These are phyloP conservation scores for Chitala chitala DNA, from an alignment of 2,113 vertebrate species.

Conservation along the genomic window DNA sequence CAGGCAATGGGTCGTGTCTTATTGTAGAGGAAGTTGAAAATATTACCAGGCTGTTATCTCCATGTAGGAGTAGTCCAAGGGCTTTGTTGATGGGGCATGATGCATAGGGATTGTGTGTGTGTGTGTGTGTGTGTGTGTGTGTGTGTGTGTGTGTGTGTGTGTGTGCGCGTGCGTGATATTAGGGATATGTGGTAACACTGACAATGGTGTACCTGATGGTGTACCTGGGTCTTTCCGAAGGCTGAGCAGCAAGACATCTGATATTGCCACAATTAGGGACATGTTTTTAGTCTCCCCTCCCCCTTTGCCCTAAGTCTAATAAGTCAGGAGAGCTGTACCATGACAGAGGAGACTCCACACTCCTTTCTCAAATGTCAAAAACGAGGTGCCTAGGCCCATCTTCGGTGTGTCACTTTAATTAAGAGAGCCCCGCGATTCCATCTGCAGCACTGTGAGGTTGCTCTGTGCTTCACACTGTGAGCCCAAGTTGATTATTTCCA, in stretches of 20 bases:
- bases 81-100: too few relatives aligned
- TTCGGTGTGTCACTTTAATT: slow-evolving; percentile 1
- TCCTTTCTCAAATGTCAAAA: slow-evolving; percentile 27
- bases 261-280: slow-evolving; percentile 20
- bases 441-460: not conserved
- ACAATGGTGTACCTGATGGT: too few relatives aligned
- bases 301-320: too few relatives aligned
- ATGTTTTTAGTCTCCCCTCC: not conserved
- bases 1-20: not conserved
- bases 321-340: slow-evolving; percentile 4
- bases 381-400: not conserved
- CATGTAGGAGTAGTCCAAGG: too few relatives aligned
- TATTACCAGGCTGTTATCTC: not conserved
- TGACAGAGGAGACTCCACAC: not conserved
- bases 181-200: too few relatives aligned
- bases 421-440: not conserved
- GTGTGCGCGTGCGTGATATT: too few relatives aligned
- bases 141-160: too few relatives aligned
- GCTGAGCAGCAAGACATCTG: slow-evolving; percentile 13
- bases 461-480: not conserved
- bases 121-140: too few relatives aligned
- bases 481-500: not conserved
- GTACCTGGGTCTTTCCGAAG: not conserved
- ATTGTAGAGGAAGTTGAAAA: not conserved
- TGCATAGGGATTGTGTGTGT: too few relatives aligned